Percentiles rank a stretch among this genome's conserved stretches.
Conservation (phyloP, 37 sponge, comb jelly and placozoan species). For the Crambe crambe region DNA sequence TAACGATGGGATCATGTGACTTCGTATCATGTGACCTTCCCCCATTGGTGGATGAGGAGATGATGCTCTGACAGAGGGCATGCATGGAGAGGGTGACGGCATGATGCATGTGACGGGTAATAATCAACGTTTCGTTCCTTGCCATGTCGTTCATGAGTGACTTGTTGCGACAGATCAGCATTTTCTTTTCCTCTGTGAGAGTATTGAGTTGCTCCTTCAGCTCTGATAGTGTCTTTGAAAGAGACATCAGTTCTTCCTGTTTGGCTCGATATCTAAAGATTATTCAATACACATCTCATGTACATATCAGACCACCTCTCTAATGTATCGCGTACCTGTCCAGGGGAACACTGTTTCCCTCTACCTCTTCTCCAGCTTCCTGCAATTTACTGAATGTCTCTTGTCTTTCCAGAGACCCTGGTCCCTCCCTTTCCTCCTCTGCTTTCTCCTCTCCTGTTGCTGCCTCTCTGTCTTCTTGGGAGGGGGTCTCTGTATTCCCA, state of each 20-base stretch:
- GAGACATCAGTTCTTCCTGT: not conserved
- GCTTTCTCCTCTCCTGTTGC: not conserved
- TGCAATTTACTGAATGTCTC: slow-evolving; percentile 17
- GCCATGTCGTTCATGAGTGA: slow-evolving; percentile 26
- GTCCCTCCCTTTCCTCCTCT: not conserved
- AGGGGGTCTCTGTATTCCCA: not conserved
- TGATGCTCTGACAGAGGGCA: not conserved
- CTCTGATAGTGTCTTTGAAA: not conserved
- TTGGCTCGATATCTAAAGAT: not conserved
- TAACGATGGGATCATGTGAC: not conserved
- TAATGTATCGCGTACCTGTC: not conserved
- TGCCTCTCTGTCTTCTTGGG: not conserved
- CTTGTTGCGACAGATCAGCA: slow-evolving; percentile 16
- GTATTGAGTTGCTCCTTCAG: not conserved
- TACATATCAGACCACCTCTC: too few relatives aligned
- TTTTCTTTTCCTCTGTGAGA: slow-evolving; percentile 30
- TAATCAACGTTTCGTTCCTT: not conserved
- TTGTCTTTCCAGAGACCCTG: not conserved
- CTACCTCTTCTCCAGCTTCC: slow-evolving; percentile 18
- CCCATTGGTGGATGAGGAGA: not conserved
- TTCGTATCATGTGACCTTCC: not conserved
- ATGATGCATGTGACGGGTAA: slow-evolving; percentile 7
- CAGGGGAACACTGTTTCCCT: not conserved
- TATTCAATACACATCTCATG: too few relatives aligned
- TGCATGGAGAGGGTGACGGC: not conserved